These are phyloP conservation scores for Thumatha senex DNA, from an alignment of 2,888 invertebrate genomes.

Conservation along the genomic window DNA sequence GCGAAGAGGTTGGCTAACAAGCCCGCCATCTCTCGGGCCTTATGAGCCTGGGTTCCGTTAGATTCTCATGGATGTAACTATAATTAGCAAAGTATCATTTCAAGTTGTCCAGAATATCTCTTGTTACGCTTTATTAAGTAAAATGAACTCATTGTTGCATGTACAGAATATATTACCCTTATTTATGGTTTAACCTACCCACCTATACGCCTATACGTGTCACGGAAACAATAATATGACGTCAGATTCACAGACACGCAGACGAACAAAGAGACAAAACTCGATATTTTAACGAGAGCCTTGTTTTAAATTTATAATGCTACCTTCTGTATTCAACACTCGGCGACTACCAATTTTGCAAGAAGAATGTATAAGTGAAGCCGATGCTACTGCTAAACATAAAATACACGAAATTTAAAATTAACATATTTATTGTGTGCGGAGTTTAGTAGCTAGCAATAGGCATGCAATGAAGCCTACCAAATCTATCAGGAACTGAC, in stretches of 20 bases:
- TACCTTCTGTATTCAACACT: slow-evolving; percentile 75
- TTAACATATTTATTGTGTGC: too few species aligned
- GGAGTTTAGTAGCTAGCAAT: too few species aligned
- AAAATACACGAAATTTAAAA: slow-evolving; percentile 6
- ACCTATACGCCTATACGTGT: slow-evolving; percentile 17
- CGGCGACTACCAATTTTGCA: slow-evolving; percentile 60
- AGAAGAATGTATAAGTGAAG: slow-evolving; percentile 47
- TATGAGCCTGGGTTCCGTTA: too few species aligned
- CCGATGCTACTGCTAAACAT: slow-evolving; percentile 22
- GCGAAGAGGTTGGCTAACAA: too few species aligned
- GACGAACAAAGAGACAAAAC: slow-evolving; percentile 48
- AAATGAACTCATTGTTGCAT: slow-evolving; percentile 2
- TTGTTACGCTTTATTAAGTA: too few species aligned
- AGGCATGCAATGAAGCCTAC: too few species aligned
- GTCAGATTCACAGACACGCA: slow-evolving; percentile 34
- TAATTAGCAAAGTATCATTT: too few species aligned
- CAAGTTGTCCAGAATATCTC: too few species aligned
- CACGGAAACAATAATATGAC: slow-evolving; percentile 21
- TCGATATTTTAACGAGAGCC: slow-evolving; percentile 74
- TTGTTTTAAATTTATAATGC: slow-evolving; percentile 78
- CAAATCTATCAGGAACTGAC: too few species aligned
- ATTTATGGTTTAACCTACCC: slow-evolving; percentile 16
- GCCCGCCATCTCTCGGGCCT: too few species aligned
- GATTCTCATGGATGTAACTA: too few species aligned
- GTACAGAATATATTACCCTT: slow-evolving; percentile 13